A percentile compares a stretch with the other conserved stretches of the same genome.
Conservation (phyloP, 2,797 vertebrate genomes). For the Peromyscus attwateri region DNA sequence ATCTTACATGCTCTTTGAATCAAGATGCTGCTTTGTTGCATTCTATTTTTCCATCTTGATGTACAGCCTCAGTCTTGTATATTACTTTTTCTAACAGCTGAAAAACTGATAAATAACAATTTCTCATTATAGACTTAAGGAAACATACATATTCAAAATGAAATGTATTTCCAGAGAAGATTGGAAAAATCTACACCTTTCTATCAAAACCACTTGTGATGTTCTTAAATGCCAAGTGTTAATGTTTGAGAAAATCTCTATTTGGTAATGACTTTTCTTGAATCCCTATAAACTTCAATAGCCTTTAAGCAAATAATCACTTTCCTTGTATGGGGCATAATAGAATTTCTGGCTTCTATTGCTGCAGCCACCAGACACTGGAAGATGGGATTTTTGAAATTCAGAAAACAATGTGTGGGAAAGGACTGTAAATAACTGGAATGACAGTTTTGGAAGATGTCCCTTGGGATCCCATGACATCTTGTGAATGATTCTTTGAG, state of each 20-base stretch:
- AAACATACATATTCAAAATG: not conserved
- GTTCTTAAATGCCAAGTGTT: not conserved
- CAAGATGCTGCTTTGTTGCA: not conserved
- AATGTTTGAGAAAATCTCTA: not conserved
- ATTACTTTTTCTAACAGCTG: not conserved
- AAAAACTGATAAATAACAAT: not conserved
- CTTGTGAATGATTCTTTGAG: not conserved
- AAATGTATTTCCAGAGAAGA: not conserved
- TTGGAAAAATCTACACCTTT: not conserved
- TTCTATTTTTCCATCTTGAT: not conserved
- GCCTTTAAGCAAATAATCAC: not conserved
- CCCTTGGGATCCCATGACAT: not conserved
- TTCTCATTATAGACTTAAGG: not conserved
- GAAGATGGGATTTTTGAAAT: not conserved
- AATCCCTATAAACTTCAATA: not conserved
- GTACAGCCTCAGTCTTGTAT: not conserved
- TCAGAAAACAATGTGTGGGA: not conserved
- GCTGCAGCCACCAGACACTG: not conserved
- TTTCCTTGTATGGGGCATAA: not conserved
- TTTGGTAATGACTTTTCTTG: not conserved
- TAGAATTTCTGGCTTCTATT: not conserved
- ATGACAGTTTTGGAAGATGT: not conserved
- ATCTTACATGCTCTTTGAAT: not conserved
- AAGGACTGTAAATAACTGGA: not conserved
- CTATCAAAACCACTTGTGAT: not conserved